Evolutionary conservation across 2,113 vertebrate species (phyloP).

Genomic region (Pygoscelis adeliae): DNA sequence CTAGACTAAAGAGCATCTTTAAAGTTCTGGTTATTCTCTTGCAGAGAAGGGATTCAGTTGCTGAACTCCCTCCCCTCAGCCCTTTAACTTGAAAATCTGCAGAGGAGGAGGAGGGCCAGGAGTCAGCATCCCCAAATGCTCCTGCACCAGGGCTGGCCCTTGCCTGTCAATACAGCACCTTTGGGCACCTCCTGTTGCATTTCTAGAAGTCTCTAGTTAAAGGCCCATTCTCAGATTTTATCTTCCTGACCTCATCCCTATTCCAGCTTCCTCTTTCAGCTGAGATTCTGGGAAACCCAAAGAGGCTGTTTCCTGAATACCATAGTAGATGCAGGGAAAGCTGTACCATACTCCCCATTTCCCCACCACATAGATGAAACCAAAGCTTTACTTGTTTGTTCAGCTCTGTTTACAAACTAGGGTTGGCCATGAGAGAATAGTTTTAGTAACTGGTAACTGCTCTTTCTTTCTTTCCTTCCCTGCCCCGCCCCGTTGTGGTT

Average conservation of each 20-base stretch:
- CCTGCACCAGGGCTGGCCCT: background rate
- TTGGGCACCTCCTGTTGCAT: background rate
- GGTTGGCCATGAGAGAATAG: background rate
- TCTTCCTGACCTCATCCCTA: background rate
- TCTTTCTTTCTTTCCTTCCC: no score
- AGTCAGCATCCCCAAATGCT: no score
- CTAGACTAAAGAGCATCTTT: background rate
- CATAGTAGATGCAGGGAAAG: background rate
- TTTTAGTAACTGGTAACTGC: background rate
- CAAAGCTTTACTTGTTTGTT: background rate
- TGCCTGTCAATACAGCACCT: background rate
- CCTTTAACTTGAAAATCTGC: background rate
- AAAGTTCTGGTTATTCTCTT: background rate
- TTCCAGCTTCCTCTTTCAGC: background rate
- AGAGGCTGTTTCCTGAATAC: background rate
- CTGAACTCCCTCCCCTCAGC: background rate
- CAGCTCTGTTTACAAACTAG: background rate
- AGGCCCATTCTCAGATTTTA: background rate
- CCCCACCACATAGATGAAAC: background rate
- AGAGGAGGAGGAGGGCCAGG: background rate
- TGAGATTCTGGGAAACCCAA: background rate
- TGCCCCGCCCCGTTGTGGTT: no score
- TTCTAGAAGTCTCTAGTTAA: background rate
- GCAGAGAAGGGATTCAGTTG: background rate
- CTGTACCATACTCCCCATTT: background rate